Conservation (phyloP, 2,113 vertebrate species). For the Dicrurus megarhynchus region DNA sequence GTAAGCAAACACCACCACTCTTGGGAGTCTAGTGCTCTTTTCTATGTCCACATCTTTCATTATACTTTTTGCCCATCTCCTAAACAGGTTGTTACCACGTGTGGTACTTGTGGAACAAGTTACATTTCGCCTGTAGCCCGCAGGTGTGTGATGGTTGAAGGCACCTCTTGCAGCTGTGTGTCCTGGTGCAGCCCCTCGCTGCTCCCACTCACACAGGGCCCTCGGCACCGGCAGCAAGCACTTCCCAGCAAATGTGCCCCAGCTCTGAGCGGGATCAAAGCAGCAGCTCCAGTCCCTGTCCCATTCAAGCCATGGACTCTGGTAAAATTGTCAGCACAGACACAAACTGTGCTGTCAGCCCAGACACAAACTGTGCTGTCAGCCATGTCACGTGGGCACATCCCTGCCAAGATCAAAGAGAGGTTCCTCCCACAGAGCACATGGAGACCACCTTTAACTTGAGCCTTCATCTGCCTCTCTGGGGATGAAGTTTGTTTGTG, state of each 20-base stretch:
- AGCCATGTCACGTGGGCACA: fast-evolving
- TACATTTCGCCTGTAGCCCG: neutral
- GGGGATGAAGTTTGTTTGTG: neutral
- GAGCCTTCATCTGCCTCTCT: neutral
- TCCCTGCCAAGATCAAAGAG: neutral
- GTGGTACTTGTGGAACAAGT: neutral
- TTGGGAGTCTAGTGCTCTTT: neutral
- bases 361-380: neutral
- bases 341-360: neutral
- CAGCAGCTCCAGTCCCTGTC: neutral
- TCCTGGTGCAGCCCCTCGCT: fast-evolving
- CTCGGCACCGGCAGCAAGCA: neutral
- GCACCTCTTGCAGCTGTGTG: neutral
- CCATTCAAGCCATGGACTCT: neutral
- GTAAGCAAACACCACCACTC: neutral
- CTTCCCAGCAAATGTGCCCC: neutral
- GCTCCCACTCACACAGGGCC: fast-evolving
- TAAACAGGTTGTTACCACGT: neutral
- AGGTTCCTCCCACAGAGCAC: neutral
- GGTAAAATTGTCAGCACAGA: neutral
- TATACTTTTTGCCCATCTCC: neutral
- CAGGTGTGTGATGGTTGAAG: neutral
- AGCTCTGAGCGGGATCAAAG: fast-evolving
- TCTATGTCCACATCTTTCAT: neutral
- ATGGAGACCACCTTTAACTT: neutral